Conservation (phyloP, 2,888 invertebrate species). For the Trichogramma dendrolimi region DNA sequence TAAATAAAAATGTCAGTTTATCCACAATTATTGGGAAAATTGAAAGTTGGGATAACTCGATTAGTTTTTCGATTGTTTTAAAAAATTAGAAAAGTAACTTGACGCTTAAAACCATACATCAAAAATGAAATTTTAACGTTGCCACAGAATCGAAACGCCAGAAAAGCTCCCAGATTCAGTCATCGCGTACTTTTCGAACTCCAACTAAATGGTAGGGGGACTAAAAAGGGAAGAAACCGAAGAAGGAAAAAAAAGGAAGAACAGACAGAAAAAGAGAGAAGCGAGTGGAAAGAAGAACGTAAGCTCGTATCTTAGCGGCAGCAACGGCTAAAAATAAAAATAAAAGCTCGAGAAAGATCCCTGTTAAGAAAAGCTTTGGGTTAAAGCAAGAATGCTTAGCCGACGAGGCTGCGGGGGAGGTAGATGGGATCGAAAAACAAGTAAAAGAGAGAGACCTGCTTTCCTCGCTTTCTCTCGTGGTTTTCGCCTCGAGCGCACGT, state of each 20-base stretch:
- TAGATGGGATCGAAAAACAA: constrained; percentile 32
- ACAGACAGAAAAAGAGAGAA: constrained; percentile 10
- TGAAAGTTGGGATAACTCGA: too few relatives aligned
- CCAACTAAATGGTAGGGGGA: too few relatives aligned
- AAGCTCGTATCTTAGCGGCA: constrained; percentile 28
- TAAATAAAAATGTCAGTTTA: too few relatives aligned
- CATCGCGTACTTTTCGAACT: too few relatives aligned
- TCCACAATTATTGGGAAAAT: too few relatives aligned
- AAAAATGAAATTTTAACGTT: too few relatives aligned
- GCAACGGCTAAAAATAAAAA: constrained; percentile 29
- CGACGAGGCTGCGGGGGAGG: constrained; percentile 11
- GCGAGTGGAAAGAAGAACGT: constrained; percentile 14
- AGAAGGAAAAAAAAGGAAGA: constrained; percentile 6
- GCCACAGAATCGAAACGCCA: too few relatives aligned
- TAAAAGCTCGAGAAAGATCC: constrained; percentile 19
- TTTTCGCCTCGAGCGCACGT: constrained; percentile 13
- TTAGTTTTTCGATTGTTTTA: too few relatives aligned
- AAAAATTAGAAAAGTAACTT: too few relatives aligned
- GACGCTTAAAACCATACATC: too few relatives aligned
- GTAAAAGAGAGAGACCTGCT: constrained; percentile 20
- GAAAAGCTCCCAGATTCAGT: too few relatives aligned
- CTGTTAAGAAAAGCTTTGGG: constrained; percentile 23
- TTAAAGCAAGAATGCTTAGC: constrained; percentile 7
- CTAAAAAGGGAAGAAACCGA: not conserved
- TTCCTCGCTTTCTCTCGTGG: constrained; percentile 19